Evolutionary conservation across 2,113 vertebrate genomes (phyloP).

Genomic region (Edolisoma coerulescens): DNA sequence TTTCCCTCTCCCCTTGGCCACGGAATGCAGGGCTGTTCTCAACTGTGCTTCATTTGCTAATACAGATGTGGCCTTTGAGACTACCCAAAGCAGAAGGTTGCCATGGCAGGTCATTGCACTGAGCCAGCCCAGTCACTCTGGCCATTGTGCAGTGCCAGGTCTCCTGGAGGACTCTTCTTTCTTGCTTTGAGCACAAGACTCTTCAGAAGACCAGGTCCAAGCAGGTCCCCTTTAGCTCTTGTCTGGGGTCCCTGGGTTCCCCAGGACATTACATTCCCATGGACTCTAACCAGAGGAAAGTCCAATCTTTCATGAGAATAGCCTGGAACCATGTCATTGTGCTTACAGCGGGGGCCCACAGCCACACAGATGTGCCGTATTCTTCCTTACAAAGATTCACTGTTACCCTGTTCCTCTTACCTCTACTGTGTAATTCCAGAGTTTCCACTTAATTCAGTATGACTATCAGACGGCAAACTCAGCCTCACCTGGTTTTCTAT

Average conservation of each 20-base stretch:
- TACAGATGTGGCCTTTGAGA: not conserved
- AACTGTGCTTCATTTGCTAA: not conserved
- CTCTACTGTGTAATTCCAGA: not conserved
- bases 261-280: not conserved
- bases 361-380: not conserved
- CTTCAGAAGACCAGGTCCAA: not conserved
- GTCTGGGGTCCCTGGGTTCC: not conserved
- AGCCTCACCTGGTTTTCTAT: not conserved
- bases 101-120: not conserved
- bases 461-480: not conserved
- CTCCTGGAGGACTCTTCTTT: not conserved
- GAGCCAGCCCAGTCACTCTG: not conserved
- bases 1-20: not conserved
- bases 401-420: not conserved
- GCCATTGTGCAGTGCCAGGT: fast-evolving
- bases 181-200: not conserved
- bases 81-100: not conserved
- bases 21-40: fast-evolving
- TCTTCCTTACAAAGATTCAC: not conserved
- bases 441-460: not conserved
- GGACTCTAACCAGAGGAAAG: not conserved
- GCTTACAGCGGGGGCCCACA: not conserved
- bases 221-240: not conserved
- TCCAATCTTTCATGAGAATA: not conserved
- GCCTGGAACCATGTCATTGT: not conserved